Conservation (phyloP, 2,113 vertebrate species). For the Saiga tatarica region DNA sequence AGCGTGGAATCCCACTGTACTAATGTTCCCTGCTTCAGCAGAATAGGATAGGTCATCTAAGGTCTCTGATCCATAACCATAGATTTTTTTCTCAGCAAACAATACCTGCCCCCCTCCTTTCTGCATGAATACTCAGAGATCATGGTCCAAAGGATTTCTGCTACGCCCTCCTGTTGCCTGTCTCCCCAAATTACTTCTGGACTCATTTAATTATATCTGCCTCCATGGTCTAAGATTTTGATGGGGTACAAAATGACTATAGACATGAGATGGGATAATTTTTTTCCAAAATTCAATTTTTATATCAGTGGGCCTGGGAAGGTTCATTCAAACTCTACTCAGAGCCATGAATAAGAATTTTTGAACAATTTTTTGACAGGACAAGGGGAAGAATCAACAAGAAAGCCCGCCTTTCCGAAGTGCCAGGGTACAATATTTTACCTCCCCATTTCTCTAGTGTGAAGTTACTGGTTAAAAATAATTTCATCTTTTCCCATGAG, state of each 20-base stretch:
- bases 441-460: not conserved
- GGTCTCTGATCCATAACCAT: not conserved
- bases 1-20: fast-evolving
- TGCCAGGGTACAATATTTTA: not conserved
- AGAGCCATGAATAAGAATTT: not conserved
- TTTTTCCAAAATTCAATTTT: not conserved
- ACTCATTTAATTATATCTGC: not conserved
- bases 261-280: not conserved
- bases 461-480: not conserved
- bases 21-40: fast-evolving
- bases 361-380: no score
- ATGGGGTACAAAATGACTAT: not conserved
- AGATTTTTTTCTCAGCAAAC: not conserved
- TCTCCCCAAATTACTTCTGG: not conserved
- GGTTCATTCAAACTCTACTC: not conserved
- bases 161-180: fast-evolving
- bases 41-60: not conserved
- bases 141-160: not conserved
- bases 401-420: not conserved
- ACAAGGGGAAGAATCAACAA: not conserved
- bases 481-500: not conserved
- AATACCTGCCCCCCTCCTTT: not conserved
- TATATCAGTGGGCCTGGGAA: not conserved
- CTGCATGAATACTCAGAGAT: not conserved
- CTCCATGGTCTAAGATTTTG: not conserved